Evolutionary conservation across 2,888 invertebrate species (phyloP).

Genomic region (Dermolepida albohirtum): DNA sequence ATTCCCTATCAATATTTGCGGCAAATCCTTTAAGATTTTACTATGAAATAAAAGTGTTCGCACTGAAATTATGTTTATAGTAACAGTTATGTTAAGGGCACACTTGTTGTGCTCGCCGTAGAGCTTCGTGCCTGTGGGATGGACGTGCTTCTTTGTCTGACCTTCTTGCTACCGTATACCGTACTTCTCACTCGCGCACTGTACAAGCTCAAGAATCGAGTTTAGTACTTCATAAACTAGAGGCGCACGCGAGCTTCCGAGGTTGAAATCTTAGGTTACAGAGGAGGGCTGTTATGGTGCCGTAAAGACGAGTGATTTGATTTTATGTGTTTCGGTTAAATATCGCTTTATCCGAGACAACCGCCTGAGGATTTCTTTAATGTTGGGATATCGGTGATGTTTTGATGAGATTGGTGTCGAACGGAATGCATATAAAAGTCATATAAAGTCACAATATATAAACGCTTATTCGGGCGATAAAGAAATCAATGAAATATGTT

Average conservation of each 20-base stretch:
- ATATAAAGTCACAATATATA: conserved; percentile 13
- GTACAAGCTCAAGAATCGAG: conserved; percentile 61
- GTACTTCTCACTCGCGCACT: conserved; percentile 49
- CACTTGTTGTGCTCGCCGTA: conserved; percentile 65
- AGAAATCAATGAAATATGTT: conserved; percentile 5
- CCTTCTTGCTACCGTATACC: conserved; percentile 14
- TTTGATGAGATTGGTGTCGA: conserved; percentile 34
- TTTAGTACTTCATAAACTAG: conserved; percentile 67
- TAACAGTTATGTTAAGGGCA: conserved; percentile 66
- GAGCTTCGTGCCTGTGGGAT: conserved; percentile 59
- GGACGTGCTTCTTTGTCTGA: conserved; percentile 49
- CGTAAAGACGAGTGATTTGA: conserved; percentile 66
- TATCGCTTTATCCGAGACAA: conserved; percentile 61
- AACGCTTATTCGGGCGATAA: conserved; percentile 1
- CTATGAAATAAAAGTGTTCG: conserved; percentile 64
- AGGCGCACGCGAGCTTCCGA: conserved; percentile 65
- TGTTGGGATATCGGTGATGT: conserved; percentile 29
- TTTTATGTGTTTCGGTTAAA: conserved; percentile 66
- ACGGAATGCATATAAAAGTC: conserved; percentile 26
- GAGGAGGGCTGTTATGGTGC: conserved; percentile 65
- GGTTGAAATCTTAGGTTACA: conserved; percentile 65
- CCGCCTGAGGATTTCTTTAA: conserved; percentile 41
- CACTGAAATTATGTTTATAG: conserved; percentile 66
- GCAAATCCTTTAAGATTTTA: conserved; percentile 56
- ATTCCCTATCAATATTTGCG: conserved; percentile 57